A percentile compares a stretch with the other conserved stretches of the same genome.
phyloP scores from a whole-genome alignment of 2,113 vertebrate genomes.

The Micronycteris hirsuta region DNA sequence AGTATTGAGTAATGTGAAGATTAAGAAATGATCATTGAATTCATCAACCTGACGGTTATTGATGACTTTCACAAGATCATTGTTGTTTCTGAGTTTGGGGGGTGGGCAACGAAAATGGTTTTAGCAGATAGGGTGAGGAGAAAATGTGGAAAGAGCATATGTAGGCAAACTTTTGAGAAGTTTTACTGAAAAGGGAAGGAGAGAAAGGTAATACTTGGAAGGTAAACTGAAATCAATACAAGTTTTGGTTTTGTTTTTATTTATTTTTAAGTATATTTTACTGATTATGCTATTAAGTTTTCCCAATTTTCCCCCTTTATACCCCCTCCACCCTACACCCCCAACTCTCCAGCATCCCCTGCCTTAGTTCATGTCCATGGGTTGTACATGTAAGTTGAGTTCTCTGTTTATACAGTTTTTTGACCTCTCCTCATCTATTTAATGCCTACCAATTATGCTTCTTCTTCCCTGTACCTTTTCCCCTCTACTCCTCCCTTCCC shows the following conservation, averaged over 20 bases:
- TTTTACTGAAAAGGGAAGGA: neutral
- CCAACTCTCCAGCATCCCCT: too few species aligned
- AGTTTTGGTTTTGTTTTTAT: neutral
- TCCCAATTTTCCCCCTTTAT: too few species aligned
- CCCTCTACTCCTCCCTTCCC: too few species aligned
- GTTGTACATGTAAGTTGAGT: too few species aligned
- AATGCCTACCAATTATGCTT: too few species aligned
- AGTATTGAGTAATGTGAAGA: neutral
- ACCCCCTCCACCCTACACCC: too few species aligned
- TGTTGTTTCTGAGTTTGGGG: neutral
- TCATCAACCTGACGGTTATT: neutral
- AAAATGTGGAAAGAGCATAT: neutral
- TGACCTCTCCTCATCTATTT: too few species aligned
- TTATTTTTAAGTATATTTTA: too few species aligned
- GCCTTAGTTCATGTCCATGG: too few species aligned
- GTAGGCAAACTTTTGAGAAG: neutral
- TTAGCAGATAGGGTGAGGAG: neutral
- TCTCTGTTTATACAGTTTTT: too few species aligned
- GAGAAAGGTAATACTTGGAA: neutral
- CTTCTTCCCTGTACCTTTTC: too few species aligned
- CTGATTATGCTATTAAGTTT: too few species aligned
- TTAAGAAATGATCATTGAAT: neutral
- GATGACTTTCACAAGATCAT: neutral
- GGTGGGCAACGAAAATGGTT: neutral
- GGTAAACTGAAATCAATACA: neutral